These are phyloP conservation scores for Arizona elegans DNA, from an alignment of 2,113 vertebrate genomes.

Conservation along the genomic window DNA sequence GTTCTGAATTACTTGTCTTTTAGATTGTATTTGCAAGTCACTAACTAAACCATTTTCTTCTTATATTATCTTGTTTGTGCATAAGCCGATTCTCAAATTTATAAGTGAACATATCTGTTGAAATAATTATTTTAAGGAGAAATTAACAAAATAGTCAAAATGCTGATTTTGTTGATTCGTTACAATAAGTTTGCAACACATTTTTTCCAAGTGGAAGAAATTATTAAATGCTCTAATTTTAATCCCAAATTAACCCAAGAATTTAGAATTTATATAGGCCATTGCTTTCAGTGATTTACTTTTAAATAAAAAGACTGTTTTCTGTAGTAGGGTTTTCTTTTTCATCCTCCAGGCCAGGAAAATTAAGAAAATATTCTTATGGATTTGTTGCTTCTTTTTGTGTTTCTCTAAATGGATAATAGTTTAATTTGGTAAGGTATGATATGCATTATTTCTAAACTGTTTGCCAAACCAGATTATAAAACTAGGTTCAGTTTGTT, in stretches of 20 bases:
- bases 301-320: neutral
- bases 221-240: neutral
- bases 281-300: neutral
- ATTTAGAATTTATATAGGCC: neutral
- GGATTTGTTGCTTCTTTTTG: neutral
- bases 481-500: neutral
- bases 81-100: neutral
- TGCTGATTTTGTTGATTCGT: neutral
- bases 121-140: neutral
- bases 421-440: neutral
- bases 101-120: neutral
- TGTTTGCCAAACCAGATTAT: neutral
- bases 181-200: neutral
- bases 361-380: neutral
- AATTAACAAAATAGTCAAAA: neutral
- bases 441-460: neutral
- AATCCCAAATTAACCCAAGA: neutral
- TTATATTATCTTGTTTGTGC: conserved; percentile 5
- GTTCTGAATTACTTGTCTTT: conserved; percentile 47
- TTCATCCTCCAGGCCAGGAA: neutral
- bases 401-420: neutral
- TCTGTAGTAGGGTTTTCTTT: neutral
- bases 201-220: neutral
- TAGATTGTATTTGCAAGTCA: conserved; percentile 28
- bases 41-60: conserved; percentile 28